Percentiles rank a stretch among this genome's conserved stretches.
These are phyloP conservation scores for Rostratula benghalensis DNA, from an alignment of 2,113 vertebrate genomes.

Conservation along the genomic window DNA sequence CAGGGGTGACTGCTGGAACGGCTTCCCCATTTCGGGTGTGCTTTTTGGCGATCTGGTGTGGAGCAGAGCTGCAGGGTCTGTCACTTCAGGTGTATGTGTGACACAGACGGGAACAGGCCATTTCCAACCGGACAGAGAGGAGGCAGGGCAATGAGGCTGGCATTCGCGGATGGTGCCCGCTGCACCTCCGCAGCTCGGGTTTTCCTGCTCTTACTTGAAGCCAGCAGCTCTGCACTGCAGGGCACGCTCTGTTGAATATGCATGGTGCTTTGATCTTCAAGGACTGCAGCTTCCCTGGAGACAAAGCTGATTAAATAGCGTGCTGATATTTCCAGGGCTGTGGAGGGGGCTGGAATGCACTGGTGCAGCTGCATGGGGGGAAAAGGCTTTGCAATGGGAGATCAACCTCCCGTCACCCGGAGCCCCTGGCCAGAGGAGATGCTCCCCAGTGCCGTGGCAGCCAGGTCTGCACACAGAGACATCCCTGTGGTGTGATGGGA, in stretches of 20 bases:
- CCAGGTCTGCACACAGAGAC: fast-evolving
- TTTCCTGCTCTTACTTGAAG: background rate
- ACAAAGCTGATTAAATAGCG: conserved; percentile 28
- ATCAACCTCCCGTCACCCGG: fast-evolving
- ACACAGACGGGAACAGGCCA: background rate
- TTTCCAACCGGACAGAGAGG: background rate
- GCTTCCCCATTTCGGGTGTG: background rate
- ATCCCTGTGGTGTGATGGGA: fast-evolving
- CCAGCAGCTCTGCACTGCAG: background rate
- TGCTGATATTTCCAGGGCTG: background rate
- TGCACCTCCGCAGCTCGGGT: background rate
- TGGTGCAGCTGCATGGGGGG: background rate
- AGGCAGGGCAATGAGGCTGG: background rate
- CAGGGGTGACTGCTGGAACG: background rate
- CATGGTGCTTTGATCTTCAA: conserved; percentile 37
- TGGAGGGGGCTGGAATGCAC: background rate
- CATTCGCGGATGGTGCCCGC: background rate
- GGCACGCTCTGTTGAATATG: conserved; percentile 45
- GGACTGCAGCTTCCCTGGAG: conserved; percentile 21
- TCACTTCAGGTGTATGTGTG: background rate
- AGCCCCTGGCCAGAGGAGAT: background rate
- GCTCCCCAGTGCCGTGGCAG: fast-evolving
- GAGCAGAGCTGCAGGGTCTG: background rate
- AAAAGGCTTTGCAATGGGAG: background rate
- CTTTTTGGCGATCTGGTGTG: background rate